A percentile compares a stretch with the other conserved stretches of the same genome.
Evolutionary conservation across 1,140 invertebrate genomes (phyloP).

Genomic region (Procambarus clarkii): DNA sequence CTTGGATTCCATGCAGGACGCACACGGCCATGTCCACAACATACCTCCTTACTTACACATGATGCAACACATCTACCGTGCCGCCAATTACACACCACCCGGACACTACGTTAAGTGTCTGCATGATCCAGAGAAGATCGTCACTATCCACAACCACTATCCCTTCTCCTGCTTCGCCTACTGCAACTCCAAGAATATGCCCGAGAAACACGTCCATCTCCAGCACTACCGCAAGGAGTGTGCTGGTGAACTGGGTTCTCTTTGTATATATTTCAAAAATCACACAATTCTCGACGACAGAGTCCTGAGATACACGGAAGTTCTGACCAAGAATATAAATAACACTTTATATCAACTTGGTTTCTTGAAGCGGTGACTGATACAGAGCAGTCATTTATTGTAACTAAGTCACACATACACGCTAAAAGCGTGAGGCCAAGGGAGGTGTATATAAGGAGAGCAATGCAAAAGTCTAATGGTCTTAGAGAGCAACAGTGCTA

Average conservation of each 20-base stretch:
- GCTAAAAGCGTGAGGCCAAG: too few species aligned
- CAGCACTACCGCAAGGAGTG: constrained; percentile 96
- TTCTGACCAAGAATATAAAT: constrained; percentile 80
- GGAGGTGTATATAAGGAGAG: too few species aligned
- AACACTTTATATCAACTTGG: constrained; percentile 53
- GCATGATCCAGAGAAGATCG: constrained; percentile 91
- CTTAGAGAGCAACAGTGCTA: too few species aligned
- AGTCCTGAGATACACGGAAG: constrained; percentile 90
- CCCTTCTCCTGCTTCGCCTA: constrained; percentile 89
- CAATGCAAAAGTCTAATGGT: too few species aligned
- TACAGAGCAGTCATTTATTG: background rate
- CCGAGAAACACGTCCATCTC: constrained; percentile 88
- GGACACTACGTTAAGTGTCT: constrained; percentile 96
- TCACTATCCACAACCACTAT: constrained; percentile 95
- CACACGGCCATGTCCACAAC: constrained; percentile 88
- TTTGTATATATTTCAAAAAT: constrained; percentile 85
- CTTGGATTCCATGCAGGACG: constrained; percentile 90
- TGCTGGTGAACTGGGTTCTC: constrained; percentile 88
- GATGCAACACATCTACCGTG: constrained; percentile 93
- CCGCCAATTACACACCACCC: constrained; percentile 93
- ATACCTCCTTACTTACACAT: constrained; percentile 94
- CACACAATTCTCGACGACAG: constrained; percentile 89
- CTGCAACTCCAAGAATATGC: constrained; percentile 90
- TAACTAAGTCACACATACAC: background rate
- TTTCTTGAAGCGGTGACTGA: constrained; percentile 22